Conservation (phyloP, 2,888 invertebrate genomes). For the Drosophila austrosaltans region DNA sequence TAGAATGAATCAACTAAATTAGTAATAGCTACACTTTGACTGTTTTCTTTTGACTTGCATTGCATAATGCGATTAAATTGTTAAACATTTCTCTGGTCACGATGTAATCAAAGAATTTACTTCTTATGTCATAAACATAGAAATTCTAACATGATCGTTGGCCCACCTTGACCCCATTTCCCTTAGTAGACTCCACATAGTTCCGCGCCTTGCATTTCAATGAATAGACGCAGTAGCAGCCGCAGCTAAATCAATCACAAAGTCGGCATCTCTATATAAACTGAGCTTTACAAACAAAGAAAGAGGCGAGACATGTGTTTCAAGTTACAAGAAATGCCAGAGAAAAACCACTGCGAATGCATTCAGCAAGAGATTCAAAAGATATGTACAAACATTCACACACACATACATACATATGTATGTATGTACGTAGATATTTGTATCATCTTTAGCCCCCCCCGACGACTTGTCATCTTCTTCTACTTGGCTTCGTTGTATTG, state of each 20-base stretch:
- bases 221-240: constrained; percentile 24
- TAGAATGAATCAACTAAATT: no score
- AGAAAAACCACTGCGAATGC: constrained; percentile 52
- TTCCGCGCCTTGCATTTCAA: constrained; percentile 51
- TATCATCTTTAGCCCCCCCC: background rate
- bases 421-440: no score
- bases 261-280: constrained; percentile 49
- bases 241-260: constrained; percentile 56
- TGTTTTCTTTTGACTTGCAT: no score
- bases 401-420: no score
- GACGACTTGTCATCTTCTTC: background rate
- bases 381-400: constrained; percentile 21
- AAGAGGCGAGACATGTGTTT: constrained; percentile 52
- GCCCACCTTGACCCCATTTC: constrained; percentile 63
- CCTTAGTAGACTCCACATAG: constrained; percentile 12
- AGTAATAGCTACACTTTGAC: no score
- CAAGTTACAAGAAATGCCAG: constrained; percentile 37
- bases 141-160: constrained; percentile 13
- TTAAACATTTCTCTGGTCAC: constrained; percentile 11
- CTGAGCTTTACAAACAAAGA: constrained; percentile 11
- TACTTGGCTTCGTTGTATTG: constrained; percentile 39
- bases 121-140: constrained; percentile 10
- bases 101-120: constrained; percentile 11
- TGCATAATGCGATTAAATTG: background rate
- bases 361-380: constrained; percentile 52